Evolutionary conservation across 1,140 invertebrate genomes (phyloP).

Genomic region (Mercenaria mercenaria): DNA sequence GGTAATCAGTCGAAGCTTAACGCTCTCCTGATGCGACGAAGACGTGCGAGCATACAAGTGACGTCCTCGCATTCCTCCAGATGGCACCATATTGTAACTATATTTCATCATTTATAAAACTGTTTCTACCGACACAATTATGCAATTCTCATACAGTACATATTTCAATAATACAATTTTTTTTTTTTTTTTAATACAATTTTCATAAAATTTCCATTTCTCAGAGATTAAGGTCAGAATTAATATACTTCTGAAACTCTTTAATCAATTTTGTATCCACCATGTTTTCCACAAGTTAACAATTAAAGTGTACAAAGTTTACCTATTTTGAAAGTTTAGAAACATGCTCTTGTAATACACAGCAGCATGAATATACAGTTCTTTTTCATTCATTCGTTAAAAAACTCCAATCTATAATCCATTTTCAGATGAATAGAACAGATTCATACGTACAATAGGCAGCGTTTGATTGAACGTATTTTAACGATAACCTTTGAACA

Average conservation of each 20-base stretch:
- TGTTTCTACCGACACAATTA: too few relatives aligned
- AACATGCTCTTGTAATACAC: neutral
- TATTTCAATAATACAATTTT: too few relatives aligned
- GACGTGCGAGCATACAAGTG: conserved; percentile 25
- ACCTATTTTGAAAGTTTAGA: neutral
- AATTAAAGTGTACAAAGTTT: neutral
- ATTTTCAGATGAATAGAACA: neutral
- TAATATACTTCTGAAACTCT: neutral
- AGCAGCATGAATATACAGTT: neutral
- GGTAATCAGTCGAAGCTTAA: conserved; percentile 60
- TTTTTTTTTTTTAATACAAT: too few relatives aligned
- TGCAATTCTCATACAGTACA: too few relatives aligned
- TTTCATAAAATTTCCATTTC: neutral
- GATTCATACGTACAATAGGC: neutral
- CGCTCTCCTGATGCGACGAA: conserved; percentile 51
- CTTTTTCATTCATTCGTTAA: conserved; percentile 12
- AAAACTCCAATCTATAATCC: neutral
- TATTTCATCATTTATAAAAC: neutral
- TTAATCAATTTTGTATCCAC: neutral
- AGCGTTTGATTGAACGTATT: neutral
- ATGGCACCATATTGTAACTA: conserved; percentile 14
- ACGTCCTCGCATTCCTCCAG: conserved; percentile 51
- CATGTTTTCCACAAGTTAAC: conserved; percentile 14
- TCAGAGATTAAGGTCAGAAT: neutral
- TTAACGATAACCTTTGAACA: neutral